Evolutionary conservation across 2,888 invertebrate genomes (phyloP), one percentile per base, ranked within the genome.

Genomic region (Oscheius myriophilus): DNA sequence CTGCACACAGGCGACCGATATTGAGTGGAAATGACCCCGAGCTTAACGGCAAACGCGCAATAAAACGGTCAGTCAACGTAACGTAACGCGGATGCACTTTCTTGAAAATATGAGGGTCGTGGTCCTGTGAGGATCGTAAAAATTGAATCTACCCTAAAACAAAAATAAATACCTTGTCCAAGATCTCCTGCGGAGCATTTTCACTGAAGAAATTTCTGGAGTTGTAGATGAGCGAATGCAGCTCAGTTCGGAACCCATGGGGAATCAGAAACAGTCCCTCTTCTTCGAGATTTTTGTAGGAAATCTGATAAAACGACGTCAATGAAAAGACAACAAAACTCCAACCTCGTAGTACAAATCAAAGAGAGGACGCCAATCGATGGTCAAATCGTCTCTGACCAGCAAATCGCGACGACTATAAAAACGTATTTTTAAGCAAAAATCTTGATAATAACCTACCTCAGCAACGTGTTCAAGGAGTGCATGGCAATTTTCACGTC

Each of bases 291-390:
- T 72, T 69, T 14, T 66, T 62, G 59, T 72, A 69, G 16, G 59
- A 33, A 3, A 33, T 9, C 33, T 33, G 33, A 33, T 6, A 33
- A 33, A 6, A 33, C 4, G 33, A 33, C 9, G 3, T 33, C 9
- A 33, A 9, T 33, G 33, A 33, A 9, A 33, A 33, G 9, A 33
- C 3, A 3, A n/a, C n/a, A 33, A 33, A 33, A 33, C 4, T 6
- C 33, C 59, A 6, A 69, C 78, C 58, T 79, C 78, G 4, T 87
- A 85, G 65, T 87, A 84, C 51, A 93, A 87, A 9, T 92, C 90
- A 86, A 92, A 93, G 11, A 96, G 88, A 12, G 94, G 94, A 78
- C 91, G 90, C 96, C 96, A 96, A 62, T 92, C 92, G 72, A 96
- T 88, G 70, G 90, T 90, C 67, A 96, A 86, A 72, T 96, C 95